Base-by-base conservation (phyloP, 2,888 invertebrate genomes). In the Pachymerium ferrugineum region DNA sequence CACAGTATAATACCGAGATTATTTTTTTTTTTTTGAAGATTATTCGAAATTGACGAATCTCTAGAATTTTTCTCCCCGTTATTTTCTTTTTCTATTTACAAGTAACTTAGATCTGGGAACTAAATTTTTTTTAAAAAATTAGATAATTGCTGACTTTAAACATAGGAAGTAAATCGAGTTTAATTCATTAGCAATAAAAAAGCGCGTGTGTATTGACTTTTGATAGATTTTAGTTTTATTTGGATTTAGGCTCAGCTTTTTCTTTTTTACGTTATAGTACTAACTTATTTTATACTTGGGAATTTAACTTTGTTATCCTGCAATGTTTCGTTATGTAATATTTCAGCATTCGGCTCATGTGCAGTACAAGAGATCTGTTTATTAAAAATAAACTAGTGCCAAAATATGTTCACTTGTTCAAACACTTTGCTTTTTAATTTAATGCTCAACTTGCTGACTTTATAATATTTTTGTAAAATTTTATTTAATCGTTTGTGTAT, bases 201-300 rank as follows among this genome's bases (percentile, higher is more conserved):
- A 3, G 62, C 62, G 62, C 62, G 62, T 62, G 14, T 62, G 25
- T 62, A 22, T 19, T 62, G 22, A 28, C 28, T 62, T 62, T 25
- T 28, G 25, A 28, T 62, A 3, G 22, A 62, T 28, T 25, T 25
- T 62, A 62, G 62, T 28, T 28, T 62, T 62, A 28, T 62, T 62
- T 62, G 25, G 62, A 62, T 62, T 25, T 62, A 62, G 62, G 62
- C 62, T 62, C 62, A 62, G 62, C 62, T 62, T 62, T 47, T 47
- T 19, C 22, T 12, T 62, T 62, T 62, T 62, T 62, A 25, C 62
- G 28, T 62, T 62, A 62, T 47, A 47, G 22, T 62, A 62, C 62
- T 62, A 62, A 62, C 62, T 62, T 62, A 62, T 62, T 62, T 62
- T 62, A 62, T 62, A 62, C 62, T 62, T 62, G 62, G 62, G 62